Base-by-base conservation (phyloP, 1,140 invertebrate species). In the Frieseomelitta varia region DNA sequence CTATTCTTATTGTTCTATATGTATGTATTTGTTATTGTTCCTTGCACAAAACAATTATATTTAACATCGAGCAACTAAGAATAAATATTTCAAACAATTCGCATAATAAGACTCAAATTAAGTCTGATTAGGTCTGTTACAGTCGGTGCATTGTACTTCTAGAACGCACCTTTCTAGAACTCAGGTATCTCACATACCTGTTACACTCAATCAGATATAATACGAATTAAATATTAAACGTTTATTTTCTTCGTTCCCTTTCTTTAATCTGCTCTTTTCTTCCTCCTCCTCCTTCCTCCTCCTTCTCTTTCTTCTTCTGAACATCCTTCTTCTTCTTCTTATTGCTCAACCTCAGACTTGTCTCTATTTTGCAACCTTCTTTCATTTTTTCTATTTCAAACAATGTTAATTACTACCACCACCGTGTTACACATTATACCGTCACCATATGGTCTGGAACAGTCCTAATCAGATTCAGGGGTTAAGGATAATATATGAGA, bases 401-500 rank as follows among this genome's bases (percentile, higher is more conserved):
- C 79, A 87, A 61, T 89, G 88, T 93, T 93, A 93, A 91, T 93
- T 4, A 55, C 15, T 58, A 39, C 74, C 55, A 39, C 27, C 39
- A 61, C 56, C 55, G 27, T 39, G 19, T n/a, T 61, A 76, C 8
- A 76, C 3, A 19, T 24, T 17, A 74, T 55, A 30, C 63, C 51
- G 21, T 72, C 67, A 63, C 67, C 76, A 30, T 75, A 67, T 84
- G 75, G 93, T 94, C 94, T 94, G 94, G 94, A 95, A 95, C 94
- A 94, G 94, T 94, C 94, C 94, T 94, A 94, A 94, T 95, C 94
- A 94, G 94, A 94, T 94, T 94, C 88, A 90, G 90, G 86, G 91
- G 90, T 87, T 69, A 79, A 89, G 92, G 85, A 89, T 87, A 85
- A 85, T 58, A 78, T 91, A 69, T 86, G 69, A 89, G 34, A 94